These are phyloP conservation scores for Caradrina kadenii DNA, from an alignment of 2,888 invertebrate species.

Conservation along the genomic window DNA sequence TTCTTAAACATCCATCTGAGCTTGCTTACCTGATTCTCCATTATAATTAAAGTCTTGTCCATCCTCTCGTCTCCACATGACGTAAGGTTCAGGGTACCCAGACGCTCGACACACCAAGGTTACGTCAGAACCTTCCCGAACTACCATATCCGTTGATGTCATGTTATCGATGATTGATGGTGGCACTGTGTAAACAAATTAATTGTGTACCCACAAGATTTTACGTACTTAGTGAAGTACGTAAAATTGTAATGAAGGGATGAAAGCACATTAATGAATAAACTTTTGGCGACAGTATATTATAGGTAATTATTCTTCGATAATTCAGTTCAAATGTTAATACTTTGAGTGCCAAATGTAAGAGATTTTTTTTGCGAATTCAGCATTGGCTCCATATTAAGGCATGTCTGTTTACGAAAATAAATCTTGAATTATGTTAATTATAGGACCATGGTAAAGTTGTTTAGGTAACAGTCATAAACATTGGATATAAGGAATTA, in stretches of 20 bases:
- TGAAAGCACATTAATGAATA: background rate
- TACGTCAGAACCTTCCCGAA: slow-evolving; percentile 96
- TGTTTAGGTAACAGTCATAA: background rate
- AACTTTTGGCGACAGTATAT: background rate
- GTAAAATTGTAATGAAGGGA: background rate
- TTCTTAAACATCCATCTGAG: background rate
- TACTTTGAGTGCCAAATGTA: too few relatives aligned
- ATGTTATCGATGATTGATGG: slow-evolving; percentile 97
- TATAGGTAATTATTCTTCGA: too few relatives aligned
- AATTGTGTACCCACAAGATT: slow-evolving; percentile 35
- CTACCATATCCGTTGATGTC: slow-evolving; percentile 97
- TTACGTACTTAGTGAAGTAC: slow-evolving; percentile 22
- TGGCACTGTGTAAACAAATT: slow-evolving; percentile 92
- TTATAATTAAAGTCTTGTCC: slow-evolving; percentile 97
- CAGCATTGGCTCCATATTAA: too few relatives aligned
- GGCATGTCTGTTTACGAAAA: too few relatives aligned
- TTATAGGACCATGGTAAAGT: too few relatives aligned
- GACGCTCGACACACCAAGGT: slow-evolving; percentile 96
- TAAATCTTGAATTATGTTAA: too few relatives aligned
- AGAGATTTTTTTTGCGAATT: too few relatives aligned
- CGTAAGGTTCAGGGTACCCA: slow-evolving; percentile 97
- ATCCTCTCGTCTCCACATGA: slow-evolving; percentile 97
- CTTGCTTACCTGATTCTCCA: slow-evolving; percentile 93
- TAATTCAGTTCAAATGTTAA: too few relatives aligned
- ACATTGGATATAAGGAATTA: background rate